Evolutionary conservation across 2,113 vertebrate species (phyloP), one percentile per base, ranked within the genome.

Genomic region (Rhea americana): DNA sequence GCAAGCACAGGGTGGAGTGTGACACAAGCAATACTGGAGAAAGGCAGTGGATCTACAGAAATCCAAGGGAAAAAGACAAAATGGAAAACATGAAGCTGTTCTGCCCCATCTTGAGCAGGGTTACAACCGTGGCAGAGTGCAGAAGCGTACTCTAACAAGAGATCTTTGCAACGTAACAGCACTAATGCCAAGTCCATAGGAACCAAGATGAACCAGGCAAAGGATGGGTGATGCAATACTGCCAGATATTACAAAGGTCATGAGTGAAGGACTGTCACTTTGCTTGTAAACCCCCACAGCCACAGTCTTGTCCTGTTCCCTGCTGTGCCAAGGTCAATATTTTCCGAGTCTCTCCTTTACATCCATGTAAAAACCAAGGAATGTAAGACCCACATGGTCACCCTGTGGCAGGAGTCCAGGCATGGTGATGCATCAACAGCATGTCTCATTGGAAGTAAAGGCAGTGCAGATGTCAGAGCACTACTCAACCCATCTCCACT

Each of bases 1-100:
- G 21, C 55, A 70, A 91, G 6, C 22, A 25, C 50, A 53, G 1
- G 1, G 50, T 0, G 0, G 37, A 58, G 1, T 13, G 32, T 59
- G 47, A 67, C 4, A 2, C 30, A 83, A 70, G 21, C 28, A 25
- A 72, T 8, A 51, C 45, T 55, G 56, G 32, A 80, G 83, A 41
- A 63, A 58, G 72, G 28, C 28, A 76, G 9, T 26, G 63, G 48
- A 41, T 55, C 63, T 68, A 50, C 43, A 87, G 59, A 63, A 67
- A 72, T 22, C 53, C 50, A 79, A 67, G 50, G 21, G 48, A 21
- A 50, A 50, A 51, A 51, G 20, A 74, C 50, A 41, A 41, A 58
- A 8, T 17, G 63, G 48, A 41, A 61, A 79, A 80, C 13, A 19
- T 1, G 24, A 28, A 45, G 56, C 83, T 70, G 30, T 15, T 55